A percentile compares a stretch with the other conserved stretches of the same genome.
These are phyloP conservation scores for Carposina sasakii DNA, from an alignment of 1,140 invertebrate species.

Conservation along the genomic window DNA sequence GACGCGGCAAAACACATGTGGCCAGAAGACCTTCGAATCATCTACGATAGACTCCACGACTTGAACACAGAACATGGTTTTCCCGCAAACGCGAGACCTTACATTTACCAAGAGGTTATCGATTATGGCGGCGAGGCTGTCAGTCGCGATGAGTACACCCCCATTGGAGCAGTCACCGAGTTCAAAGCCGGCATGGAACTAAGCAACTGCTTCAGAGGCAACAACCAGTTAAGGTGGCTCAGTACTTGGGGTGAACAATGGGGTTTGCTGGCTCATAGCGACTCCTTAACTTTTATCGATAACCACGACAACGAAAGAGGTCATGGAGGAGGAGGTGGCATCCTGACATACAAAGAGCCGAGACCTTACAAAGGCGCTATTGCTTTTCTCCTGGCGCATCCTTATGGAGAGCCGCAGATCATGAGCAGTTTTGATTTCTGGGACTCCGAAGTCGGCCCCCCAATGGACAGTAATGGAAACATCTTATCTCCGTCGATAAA, in stretches of 20 bases:
- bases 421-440: constrained; percentile 86
- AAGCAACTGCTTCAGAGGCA: constrained; percentile 58
- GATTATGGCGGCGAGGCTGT: constrained; percentile 82
- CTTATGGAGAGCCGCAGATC: constrained; percentile 82
- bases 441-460: constrained; percentile 74
- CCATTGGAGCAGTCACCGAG: constrained; percentile 81
- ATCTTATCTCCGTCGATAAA: constrained; percentile 78
- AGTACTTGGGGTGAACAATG: constrained; percentile 73
- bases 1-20: constrained; percentile 89
- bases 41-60: constrained; percentile 76
- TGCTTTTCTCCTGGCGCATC: constrained; percentile 87
- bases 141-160: constrained; percentile 77
- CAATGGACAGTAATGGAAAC: constrained; percentile 76
- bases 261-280: constrained; percentile 71
- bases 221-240: constrained; percentile 64
- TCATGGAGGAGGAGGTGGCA: constrained; percentile 73
- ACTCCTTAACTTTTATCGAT: constrained; percentile 78
- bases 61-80: constrained; percentile 77
- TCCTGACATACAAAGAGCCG: constrained; percentile 76
- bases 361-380: constrained; percentile 78
- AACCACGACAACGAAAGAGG: constrained; percentile 77
- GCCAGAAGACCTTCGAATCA: constrained; percentile 78
- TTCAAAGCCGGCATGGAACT: constrained; percentile 72
- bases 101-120: constrained; percentile 88
- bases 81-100: constrained; percentile 73